Evolutionary conservation across 2,113 vertebrate species (phyloP), one percentile per base, ranked within the genome.

Genomic region (Actenoides hombroni): DNA sequence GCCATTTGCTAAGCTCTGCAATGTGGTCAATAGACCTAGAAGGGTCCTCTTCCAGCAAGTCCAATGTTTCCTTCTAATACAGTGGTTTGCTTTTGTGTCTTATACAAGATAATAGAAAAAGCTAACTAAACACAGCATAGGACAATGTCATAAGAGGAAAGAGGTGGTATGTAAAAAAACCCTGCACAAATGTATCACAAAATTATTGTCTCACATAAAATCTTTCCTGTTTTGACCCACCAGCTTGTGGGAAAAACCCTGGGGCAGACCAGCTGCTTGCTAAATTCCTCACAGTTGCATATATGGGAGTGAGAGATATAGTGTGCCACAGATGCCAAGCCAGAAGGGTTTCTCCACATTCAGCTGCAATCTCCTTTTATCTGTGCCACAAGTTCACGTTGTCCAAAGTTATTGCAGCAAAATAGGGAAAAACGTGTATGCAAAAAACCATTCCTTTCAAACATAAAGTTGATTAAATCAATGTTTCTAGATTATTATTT

Each of bases 341-440:
- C 82, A 83, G 44, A 83, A 93, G 31, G 17, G 23, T 75, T 69
- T 49, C 61, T 33, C 20, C 44, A 35, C 4, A 3, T 54, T 79
- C 70, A 71, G 37, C 59, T 83, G 53, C 17, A 17, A 53, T 28
- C 28, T 42, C 64, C 40, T 90, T 35, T n/a, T 53, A 77, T 37
- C 24, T 40, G 14, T 29, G 35, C 39, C 49, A 51, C 51, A 65
- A 46, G 9, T 46, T 46, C 79, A 29, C 48, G 8, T 4, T 28
- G 24, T 14, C 24, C 46, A 49, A 13, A 88, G 44, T 25, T 48
- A 51, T 4, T 53, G 28, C 65, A 73, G 39, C 26, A 46, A 79
- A 89, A n/a, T 11, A 42, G 8, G 13, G 16, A 0, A 37, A 91
- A 77, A 74, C 0, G 2, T 5, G 23, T 5, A 16, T 28, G 21